phyloP scores from a whole-genome alignment of 1,140 invertebrate genomes.

The Saxidomus purpurata region DNA sequence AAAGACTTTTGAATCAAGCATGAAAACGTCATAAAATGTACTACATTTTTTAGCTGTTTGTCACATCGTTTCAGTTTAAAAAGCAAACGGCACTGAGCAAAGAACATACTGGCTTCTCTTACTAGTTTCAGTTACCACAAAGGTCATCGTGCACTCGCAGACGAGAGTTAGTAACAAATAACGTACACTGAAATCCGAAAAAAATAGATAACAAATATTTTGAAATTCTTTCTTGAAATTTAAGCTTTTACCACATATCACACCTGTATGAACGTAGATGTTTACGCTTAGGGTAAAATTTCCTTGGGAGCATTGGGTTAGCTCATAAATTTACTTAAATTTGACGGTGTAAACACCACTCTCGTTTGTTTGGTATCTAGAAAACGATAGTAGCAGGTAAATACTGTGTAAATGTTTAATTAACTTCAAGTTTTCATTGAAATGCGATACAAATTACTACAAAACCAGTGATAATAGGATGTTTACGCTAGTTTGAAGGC shows the following conservation, averaged over 20 bases:
- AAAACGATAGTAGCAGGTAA: background rate
- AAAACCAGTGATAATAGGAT: background rate
- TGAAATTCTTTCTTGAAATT: background rate
- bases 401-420: slow-evolving; percentile 31
- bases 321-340: slow-evolving; percentile 40
- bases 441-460: background rate
- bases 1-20: too few relatives aligned
- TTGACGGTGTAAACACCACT: slow-evolving; percentile 7
- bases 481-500: background rate
- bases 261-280: background rate
- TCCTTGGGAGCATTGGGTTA: background rate
- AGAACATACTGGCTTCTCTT: too few relatives aligned
- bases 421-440: slow-evolving; percentile 15
- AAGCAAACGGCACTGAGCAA: too few relatives aligned
- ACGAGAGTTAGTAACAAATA: too few relatives aligned
- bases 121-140: too few relatives aligned
- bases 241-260: background rate
- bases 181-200: too few relatives aligned
- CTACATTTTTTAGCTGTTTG: too few relatives aligned
- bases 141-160: too few relatives aligned
- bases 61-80: too few relatives aligned
- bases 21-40: too few relatives aligned
- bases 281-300: background rate
- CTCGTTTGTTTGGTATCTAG: background rate
- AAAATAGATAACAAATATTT: too few relatives aligned